Percentiles rank a stretch among this genome's conserved stretches.
Conservation (phyloP, 2,888 invertebrate genomes). For the Zygaena filipendulae region DNA sequence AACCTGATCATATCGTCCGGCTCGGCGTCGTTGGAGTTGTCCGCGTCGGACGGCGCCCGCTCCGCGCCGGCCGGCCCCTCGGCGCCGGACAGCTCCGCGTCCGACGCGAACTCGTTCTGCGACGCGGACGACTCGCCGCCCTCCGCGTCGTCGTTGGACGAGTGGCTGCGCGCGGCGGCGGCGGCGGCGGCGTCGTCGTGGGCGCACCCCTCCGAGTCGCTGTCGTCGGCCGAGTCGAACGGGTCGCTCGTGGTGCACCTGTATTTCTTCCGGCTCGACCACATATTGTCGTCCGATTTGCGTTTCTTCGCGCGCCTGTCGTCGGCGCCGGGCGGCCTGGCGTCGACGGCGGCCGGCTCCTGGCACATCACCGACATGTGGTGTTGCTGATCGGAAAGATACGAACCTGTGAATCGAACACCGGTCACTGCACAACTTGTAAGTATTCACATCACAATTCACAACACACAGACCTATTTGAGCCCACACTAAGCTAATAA, state of each 20-base stretch:
- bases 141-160: conserved; percentile 51
- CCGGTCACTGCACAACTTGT: conserved; percentile 2
- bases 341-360: conserved; percentile 32
- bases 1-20: conserved; percentile 71
- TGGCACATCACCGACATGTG: conserved; percentile 53
- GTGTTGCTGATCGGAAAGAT: conserved; percentile 57
- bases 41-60: conserved; percentile 65
- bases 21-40: conserved; percentile 70
- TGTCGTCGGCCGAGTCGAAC: conserved; percentile 71
- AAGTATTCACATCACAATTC: conserved; percentile 1
- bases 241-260: conserved; percentile 69
- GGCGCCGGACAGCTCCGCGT: conserved; percentile 71
- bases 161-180: conserved; percentile 54
- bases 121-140: conserved; percentile 53
- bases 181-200: conserved; percentile 60
- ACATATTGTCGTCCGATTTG: conserved; percentile 69
- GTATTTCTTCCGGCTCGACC: conserved; percentile 71
- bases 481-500: too few relatives aligned
- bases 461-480: too few relatives aligned
- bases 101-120: conserved; percentile 70
- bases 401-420: conserved; percentile 45
- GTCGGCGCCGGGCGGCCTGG: conserved; percentile 31
- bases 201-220: conserved; percentile 49
- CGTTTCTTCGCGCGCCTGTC: conserved; percentile 70
- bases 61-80: conserved; percentile 63